A percentile compares a stretch with the other conserved stretches of the same genome.
These are phyloP conservation scores for Acromyrmex charruanus DNA, from an alignment of 1,140 invertebrate genomes.

Conservation along the genomic window DNA sequence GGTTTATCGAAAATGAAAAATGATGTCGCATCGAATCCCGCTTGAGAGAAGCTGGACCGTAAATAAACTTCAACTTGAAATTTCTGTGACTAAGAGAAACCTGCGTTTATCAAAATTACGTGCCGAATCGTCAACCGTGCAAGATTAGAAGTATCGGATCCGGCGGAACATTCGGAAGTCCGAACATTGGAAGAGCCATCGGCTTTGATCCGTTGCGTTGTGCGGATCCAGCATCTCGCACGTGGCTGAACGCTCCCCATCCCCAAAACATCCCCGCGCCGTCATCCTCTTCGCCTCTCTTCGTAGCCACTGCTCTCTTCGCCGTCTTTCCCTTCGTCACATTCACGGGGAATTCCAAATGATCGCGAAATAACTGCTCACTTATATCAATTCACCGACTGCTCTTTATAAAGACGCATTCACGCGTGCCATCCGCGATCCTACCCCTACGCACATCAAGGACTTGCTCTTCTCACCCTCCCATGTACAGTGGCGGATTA, in stretches of 20 bases:
- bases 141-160: constrained; percentile 33
- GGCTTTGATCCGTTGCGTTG: constrained; percentile 82
- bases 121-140: constrained; percentile 3
- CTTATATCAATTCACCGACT: constrained; percentile 86
- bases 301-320: not conserved
- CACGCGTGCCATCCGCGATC: constrained; percentile 83
- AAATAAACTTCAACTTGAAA: constrained; percentile 1
- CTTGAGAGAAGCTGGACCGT: constrained; percentile 28
- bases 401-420: constrained; percentile 85
- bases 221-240: constrained; percentile 60
- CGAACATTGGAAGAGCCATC: constrained; percentile 69
- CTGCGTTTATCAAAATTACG: constrained; percentile 20
- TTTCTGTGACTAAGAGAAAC: not conserved
- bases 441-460: constrained; percentile 71
- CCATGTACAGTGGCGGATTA: constrained; percentile 42
- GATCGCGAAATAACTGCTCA: constrained; percentile 87
- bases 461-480: constrained; percentile 38
- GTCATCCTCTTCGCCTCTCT: constrained; percentile 35
- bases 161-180: constrained; percentile 72
- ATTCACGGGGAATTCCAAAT: constrained; percentile 82
- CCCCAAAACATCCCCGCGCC: not conserved
- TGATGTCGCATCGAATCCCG: not conserved
- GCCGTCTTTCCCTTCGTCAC: not conserved
- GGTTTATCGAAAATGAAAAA: not conserved
- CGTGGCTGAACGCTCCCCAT: constrained; percentile 75